Conservation (phyloP, 2,113 vertebrate genomes). For the Datnioides undecimradiatus region DNA sequence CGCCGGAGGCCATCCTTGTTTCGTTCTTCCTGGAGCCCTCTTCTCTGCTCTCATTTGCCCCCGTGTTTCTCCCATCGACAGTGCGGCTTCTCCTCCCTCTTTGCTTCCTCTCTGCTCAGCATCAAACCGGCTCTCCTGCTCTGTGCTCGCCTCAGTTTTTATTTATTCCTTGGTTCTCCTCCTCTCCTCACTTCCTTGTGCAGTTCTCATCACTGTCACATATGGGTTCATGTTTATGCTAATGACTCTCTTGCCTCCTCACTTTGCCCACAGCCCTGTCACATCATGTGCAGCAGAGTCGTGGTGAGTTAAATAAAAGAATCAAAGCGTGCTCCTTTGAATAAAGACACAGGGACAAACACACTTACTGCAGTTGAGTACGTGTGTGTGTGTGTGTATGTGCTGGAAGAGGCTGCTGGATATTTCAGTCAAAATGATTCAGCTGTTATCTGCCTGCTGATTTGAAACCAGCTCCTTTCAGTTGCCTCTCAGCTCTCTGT, state of each 20-base stretch:
- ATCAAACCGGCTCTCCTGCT: not conserved
- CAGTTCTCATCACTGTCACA: slow-evolving; percentile 41
- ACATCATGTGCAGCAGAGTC: slow-evolving; percentile 27
- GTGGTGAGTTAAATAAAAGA: not conserved
- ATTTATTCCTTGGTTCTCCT: slow-evolving; percentile 26
- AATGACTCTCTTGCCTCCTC: slow-evolving; percentile 40
- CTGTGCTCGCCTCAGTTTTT: not conserved
- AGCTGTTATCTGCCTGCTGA: not conserved
- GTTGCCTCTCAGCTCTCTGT: not conserved
- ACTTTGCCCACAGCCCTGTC: slow-evolving; percentile 46
- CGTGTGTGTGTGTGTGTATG: not conserved
- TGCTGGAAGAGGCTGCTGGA: not conserved
- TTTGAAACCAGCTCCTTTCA: slow-evolving; percentile 20
- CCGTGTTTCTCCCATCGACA: not conserved
- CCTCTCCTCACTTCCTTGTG: slow-evolving; percentile 5
- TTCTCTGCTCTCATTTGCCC: not conserved
- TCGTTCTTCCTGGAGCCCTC: slow-evolving; percentile 22
- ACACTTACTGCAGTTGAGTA: not conserved
- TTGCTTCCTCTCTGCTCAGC: slow-evolving; percentile 13
- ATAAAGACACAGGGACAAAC: slow-evolving; percentile 19
- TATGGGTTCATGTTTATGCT: slow-evolving; percentile 50
- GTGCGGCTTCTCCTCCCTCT: not conserved
- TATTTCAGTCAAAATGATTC: slow-evolving; percentile 25
- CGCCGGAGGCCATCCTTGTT: slow-evolving; percentile 30
- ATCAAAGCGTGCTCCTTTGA: slow-evolving; percentile 3